phyloP scores from a whole-genome alignment of 2,113 vertebrate species.

The Gnathonemus echidnorhynchus region DNA sequence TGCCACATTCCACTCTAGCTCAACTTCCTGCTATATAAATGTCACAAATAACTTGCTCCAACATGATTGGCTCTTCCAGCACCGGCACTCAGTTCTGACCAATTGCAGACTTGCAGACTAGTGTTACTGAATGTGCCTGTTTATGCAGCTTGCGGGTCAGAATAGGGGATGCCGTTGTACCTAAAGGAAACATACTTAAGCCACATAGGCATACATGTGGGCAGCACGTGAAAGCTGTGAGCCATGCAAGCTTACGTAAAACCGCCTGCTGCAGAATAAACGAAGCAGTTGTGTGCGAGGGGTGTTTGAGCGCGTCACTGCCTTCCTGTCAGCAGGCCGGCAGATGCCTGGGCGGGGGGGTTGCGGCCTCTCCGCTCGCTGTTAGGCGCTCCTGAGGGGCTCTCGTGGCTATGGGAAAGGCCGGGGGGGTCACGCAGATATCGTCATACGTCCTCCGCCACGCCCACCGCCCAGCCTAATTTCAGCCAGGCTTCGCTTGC shows the following conservation, averaged over 20 bases:
- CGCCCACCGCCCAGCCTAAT: not conserved
- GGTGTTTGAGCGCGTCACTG: not conserved
- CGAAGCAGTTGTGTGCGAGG: not conserved
- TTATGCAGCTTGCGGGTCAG: not conserved
- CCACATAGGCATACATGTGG: not conserved
- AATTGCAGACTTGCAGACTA: not conserved
- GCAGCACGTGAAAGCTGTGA: not conserved
- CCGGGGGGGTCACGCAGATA: conserved; percentile 38
- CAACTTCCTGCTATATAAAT: not conserved
- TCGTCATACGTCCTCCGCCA: conserved; percentile 32
- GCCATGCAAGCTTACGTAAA: not conserved
- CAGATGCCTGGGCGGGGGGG: not conserved
- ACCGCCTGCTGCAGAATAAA: not conserved
- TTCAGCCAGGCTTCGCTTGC: not conserved
- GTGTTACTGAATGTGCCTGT: not conserved
- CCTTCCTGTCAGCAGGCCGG: not conserved
- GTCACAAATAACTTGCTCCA: not conserved
- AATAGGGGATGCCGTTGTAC: not conserved
- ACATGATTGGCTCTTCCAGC: not conserved
- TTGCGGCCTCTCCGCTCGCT: not conserved
- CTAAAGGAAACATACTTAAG: not conserved
- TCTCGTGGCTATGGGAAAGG: conserved; percentile 47
- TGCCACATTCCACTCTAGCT: not conserved
- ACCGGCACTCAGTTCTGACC: not conserved
- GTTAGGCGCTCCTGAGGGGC: conserved; percentile 29